phyloP scores from a whole-genome alignment of 1,140 invertebrate species.

The Triops cancriformis region DNA sequence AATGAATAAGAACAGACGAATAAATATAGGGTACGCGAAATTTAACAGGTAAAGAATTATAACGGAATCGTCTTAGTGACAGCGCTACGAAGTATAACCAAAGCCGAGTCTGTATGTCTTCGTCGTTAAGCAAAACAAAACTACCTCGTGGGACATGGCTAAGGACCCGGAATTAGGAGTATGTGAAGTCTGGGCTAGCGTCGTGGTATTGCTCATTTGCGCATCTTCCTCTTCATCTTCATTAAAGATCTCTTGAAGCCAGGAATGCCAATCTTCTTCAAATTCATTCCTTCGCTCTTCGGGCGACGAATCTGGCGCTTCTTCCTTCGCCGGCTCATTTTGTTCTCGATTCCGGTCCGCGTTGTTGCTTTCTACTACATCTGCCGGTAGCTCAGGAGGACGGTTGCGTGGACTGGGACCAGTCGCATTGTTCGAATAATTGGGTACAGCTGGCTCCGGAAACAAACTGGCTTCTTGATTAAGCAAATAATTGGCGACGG shows the following conservation, averaged over 20 bases:
- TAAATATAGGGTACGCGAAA: too few relatives aligned
- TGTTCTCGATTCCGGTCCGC: neutral
- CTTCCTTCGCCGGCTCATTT: neutral
- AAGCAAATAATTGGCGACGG: slow-evolving; percentile 49
- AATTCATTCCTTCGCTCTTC: neutral
- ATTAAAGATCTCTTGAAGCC: neutral
- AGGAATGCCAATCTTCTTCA: neutral
- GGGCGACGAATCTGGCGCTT: neutral
- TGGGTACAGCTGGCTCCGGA: neutral
- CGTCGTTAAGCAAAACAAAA: too few relatives aligned
- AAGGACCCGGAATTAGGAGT: neutral
- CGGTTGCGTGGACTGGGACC: neutral
- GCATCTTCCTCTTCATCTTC: neutral
- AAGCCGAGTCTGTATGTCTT: too few relatives aligned
- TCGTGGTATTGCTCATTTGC: neutral
- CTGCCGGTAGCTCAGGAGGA: neutral
- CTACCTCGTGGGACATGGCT: neutral
- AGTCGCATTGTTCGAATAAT: neutral
- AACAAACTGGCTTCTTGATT: slow-evolving; percentile 34
- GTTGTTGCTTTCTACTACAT: neutral
- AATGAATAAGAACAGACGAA: too few relatives aligned
- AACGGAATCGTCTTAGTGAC: too few relatives aligned
- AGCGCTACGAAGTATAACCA: too few relatives aligned
- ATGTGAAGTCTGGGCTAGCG: neutral
- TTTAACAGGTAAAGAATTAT: too few relatives aligned